Evolutionary conservation across 2,797 vertebrate genomes (phyloP).

Genomic region (Takifugu ocellatus): DNA sequence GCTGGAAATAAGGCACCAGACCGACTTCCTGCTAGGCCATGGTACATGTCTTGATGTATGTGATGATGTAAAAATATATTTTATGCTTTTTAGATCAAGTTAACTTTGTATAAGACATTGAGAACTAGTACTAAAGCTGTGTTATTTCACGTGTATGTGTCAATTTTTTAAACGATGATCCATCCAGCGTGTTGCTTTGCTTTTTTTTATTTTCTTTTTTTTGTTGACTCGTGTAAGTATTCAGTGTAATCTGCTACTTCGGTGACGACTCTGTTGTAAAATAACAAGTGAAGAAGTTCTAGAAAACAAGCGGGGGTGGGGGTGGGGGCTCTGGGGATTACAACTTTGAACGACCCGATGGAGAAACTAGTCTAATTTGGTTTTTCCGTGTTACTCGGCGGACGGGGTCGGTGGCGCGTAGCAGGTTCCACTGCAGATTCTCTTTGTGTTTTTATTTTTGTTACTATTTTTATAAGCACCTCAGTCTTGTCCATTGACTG

Average conservation of each 20-base stretch:
- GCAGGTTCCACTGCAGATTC: conserved; percentile 38
- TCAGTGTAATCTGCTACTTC: conserved; percentile 51
- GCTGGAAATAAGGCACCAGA: conserved; percentile 59
- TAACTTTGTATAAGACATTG: conserved; percentile 84
- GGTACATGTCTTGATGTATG: conserved; percentile 74
- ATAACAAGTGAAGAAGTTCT: conserved; percentile 18
- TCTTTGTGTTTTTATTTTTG: conserved; percentile 14
- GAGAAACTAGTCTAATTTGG: no score
- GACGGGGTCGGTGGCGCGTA: conserved; percentile 34
- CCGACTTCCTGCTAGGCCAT: conserved; percentile 67
- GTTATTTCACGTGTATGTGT: conserved; percentile 76
- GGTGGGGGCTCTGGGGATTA: no score
- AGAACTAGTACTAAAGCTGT: conserved; percentile 80
- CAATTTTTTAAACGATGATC: conserved; percentile 47
- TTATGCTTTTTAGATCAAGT: conserved; percentile 87
- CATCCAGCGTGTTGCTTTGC: conserved; percentile 48
- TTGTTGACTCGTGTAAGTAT: conserved; percentile 53
- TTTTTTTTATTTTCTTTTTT: conserved; percentile 34
- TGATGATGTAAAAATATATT: conserved; percentile 84
- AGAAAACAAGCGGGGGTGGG: conserved; percentile 19
- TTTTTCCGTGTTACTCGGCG: no score
- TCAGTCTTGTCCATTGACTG: conserved; percentile 58
- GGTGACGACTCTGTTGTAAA: conserved; percentile 33
- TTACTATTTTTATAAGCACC: conserved; percentile 17
- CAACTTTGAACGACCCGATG: no score